Conservation (phyloP, 2,113 vertebrate species). For the Rostratula benghalensis region DNA sequence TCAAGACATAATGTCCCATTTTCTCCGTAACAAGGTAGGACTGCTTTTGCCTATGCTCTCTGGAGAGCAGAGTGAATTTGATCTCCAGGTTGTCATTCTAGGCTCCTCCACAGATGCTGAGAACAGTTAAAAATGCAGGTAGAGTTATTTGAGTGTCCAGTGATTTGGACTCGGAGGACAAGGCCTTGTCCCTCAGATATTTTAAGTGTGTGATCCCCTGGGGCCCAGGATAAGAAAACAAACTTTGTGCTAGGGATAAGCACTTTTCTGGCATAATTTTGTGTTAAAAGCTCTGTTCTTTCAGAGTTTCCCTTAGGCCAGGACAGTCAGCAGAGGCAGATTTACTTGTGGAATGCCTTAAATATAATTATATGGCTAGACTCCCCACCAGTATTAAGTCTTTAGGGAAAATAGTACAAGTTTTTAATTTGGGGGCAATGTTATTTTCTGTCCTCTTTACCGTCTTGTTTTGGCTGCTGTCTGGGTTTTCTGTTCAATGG, state of each 20-base stretch:
- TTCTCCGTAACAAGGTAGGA: constrained; percentile 7
- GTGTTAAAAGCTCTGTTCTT: neutral
- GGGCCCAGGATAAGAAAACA: neutral
- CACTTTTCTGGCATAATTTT: neutral
- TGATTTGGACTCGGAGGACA: neutral
- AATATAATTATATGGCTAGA: neutral
- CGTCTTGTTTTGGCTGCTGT: neutral
- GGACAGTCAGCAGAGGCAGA: neutral
- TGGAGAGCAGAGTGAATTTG: neutral
- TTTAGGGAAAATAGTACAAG: neutral
- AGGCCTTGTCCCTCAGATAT: neutral
- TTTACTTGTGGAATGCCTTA: neutral
- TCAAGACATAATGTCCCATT: neutral
- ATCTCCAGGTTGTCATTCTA: neutral
- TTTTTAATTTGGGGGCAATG: neutral
- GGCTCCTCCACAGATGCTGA: neutral
- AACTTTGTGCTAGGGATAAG: neutral
- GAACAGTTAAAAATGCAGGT: neutral
- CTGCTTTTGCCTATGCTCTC: neutral
- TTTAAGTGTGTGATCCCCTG: neutral
- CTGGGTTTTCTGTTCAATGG: neutral
- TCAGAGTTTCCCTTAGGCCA: neutral
- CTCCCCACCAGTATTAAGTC: neutral
- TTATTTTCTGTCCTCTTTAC: neutral
- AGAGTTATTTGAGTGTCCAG: neutral